Conservation (phyloP, 2,888 invertebrate genomes). For the Thymelicus acteon region DNA sequence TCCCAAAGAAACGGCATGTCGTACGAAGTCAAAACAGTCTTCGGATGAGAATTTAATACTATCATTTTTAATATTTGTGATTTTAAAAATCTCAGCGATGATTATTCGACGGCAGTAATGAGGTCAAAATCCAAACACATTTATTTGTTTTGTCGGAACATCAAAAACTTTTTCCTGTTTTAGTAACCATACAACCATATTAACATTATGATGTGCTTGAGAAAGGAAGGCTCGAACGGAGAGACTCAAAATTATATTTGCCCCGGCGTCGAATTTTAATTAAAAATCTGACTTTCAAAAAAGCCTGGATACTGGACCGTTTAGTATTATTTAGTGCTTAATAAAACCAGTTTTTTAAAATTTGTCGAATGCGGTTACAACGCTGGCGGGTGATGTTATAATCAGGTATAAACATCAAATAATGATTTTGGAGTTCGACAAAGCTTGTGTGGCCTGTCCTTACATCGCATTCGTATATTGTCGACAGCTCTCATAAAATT, state of each 20-base stretch:
- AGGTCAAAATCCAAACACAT: neutral
- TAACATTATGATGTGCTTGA: neutral
- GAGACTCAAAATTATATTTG: constrained; percentile 16
- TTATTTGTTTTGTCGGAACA: neutral
- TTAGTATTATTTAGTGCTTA: constrained; percentile 39
- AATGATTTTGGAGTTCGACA: constrained; percentile 6
- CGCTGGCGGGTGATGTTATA: constrained; percentile 10
- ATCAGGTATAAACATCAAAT: constrained; percentile 14
- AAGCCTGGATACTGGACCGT: constrained; percentile 31
- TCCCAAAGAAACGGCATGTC: no score
- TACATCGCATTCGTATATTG: neutral
- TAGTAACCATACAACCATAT: neutral
- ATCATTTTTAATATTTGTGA: no score
- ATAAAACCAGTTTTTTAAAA: constrained; percentile 34
- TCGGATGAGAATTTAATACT: no score
- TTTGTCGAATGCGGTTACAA: constrained; percentile 19
- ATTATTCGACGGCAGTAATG: neutral
- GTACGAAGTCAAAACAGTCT: no score
- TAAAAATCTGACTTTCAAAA: constrained; percentile 40
- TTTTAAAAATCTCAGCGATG: no score
- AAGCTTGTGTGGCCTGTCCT: constrained; percentile 20
- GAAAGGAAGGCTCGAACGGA: no score
- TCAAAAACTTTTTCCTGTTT: neutral
- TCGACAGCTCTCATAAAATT: neutral
- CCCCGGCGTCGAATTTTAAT: constrained; percentile 39